A percentile compares a stretch with the other conserved stretches of the same genome.
phyloP scores from a whole-genome alignment of 2,797 vertebrate genomes.

The Sebastes miniatus region DNA sequence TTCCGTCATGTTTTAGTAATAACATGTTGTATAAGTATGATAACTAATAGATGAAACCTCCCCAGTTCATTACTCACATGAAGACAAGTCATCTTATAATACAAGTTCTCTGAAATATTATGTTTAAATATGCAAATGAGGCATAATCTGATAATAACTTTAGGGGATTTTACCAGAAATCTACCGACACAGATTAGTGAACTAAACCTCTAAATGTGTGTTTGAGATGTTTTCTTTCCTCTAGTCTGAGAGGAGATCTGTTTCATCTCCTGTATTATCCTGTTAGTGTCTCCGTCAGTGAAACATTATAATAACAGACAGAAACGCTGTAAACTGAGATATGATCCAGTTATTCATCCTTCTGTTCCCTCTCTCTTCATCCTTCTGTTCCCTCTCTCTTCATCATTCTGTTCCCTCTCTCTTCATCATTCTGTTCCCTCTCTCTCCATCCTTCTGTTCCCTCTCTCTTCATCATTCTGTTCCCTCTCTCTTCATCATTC shows the following conservation, averaged over 20 bases:
- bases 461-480: too few species aligned
- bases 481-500: too few species aligned
- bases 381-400: too few species aligned
- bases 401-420: too few species aligned
- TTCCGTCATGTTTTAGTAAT: too few species aligned
- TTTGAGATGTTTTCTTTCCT: neutral
- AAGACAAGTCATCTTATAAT: too few species aligned
- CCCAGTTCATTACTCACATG: neutral
- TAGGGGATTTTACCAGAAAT: neutral
- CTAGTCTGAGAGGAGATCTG: neutral
- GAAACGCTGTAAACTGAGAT: neutral
- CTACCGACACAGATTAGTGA: neutral
- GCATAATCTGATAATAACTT: neutral
- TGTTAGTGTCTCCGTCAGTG: neutral
- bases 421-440: too few species aligned
- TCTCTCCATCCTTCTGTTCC: too few species aligned
- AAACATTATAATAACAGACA: neutral
- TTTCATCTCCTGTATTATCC: too few species aligned
- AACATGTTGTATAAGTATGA: too few species aligned
- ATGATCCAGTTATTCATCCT: neutral
- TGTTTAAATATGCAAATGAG: neutral
- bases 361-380: conserved; percentile 58
- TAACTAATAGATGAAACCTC: neutral
- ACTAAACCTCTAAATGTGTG: neutral
- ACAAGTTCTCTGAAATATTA: neutral